Base-by-base conservation (phyloP, 2,888 invertebrate genomes). In the Cataglyphis rosenhaueri region DNA sequence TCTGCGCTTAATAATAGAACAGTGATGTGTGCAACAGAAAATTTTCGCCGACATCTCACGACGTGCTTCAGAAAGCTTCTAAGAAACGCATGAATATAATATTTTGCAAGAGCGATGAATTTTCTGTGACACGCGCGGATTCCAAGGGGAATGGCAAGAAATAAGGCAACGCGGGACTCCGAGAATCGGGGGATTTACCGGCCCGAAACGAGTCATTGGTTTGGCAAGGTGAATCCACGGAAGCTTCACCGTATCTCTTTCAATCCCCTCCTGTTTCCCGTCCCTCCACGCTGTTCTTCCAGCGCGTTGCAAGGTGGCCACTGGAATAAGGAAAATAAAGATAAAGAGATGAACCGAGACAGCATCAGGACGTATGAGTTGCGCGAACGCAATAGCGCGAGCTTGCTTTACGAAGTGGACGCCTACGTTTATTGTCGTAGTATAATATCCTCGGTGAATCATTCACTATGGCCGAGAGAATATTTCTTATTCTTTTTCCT, bases 391-490 rank as follows among this genome's bases (percentile, higher is more conserved):
- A 21, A 44, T 66, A 64, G 73, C 82, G 70, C 76, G 90, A 85
- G 88, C 88, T 90, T 92, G 91, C 91, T 94, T 94, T 94, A 94
- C 94, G 94, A 93, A 94, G 93, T 94, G 88, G 93, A 92, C 92
- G 89, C 89, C 87, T 92, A 92, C 92, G 92, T 93, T 93, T 59
- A 35, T 71, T 59, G 59, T 79, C 78, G 78, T 48, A 25, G 78
- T 48, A 79, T 79, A 70, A 79, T 79, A 70, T 70, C 29, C 59
- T 35, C 48, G 78, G 78, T 79, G 78, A 79, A 79, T 79, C 78
- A 79, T 62, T 85, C 85, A 73, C 76, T 83, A 82, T 59, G 64
- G 74, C 48, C 74, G 61, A 32, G 59, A 48, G 79, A 32, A 57
- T 75, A 35, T 66, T 78, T 59, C 21, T 41, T 32, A 18, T 52